Conservation (phyloP, 2,888 invertebrate genomes). For the Luffia ferchaultella region DNA sequence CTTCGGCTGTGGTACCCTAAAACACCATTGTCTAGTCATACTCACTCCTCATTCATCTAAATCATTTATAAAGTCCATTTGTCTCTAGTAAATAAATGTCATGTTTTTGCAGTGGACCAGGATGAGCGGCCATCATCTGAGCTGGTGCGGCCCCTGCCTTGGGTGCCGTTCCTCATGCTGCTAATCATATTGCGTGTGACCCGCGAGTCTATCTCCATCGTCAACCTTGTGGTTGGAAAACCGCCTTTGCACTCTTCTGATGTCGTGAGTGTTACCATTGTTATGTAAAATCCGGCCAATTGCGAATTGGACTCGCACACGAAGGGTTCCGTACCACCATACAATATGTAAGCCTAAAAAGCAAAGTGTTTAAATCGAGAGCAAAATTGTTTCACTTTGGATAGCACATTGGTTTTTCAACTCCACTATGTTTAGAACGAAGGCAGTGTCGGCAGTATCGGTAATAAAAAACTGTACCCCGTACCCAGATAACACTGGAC, state of each 20-base stretch:
- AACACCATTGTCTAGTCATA: too few species aligned
- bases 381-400: not conserved
- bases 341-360: too few species aligned
- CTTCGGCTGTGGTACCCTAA: too few species aligned
- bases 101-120: constrained; percentile 39
- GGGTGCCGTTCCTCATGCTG: constrained; percentile 61
- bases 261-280: constrained; percentile 41
- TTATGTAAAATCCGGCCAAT: not conserved
- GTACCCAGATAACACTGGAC: too few species aligned
- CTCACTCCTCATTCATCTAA: too few species aligned
- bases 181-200: constrained; percentile 49
- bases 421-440: too few species aligned
- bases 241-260: constrained; percentile 55
- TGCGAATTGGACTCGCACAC: too few species aligned
- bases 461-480: too few species aligned
- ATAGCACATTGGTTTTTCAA: not conserved
- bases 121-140: constrained; percentile 57
- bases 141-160: constrained; percentile 64
- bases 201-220: constrained; percentile 48
- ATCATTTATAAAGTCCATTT: too few species aligned
- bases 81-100: not conserved
- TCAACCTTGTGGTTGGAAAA: constrained; percentile 51
- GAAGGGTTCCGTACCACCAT: too few species aligned
- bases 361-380: too few species aligned
- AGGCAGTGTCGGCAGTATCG: too few species aligned